Conservation (phyloP, 2,797 vertebrate species). For the Lates japonicus region DNA sequence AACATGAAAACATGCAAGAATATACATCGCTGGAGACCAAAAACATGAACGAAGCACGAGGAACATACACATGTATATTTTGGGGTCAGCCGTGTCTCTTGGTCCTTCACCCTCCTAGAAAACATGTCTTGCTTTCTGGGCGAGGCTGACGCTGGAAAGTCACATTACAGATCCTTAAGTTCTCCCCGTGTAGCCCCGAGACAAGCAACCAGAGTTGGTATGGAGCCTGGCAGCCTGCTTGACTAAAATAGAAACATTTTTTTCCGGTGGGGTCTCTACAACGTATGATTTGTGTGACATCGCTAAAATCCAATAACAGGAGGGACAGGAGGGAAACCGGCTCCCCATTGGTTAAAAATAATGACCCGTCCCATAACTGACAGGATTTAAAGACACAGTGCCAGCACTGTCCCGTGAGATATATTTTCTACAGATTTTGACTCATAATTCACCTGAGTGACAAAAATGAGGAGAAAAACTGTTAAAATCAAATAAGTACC, state of each 20-base stretch:
- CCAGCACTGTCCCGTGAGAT: background rate
- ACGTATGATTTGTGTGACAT: conserved; percentile 59
- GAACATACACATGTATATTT: conserved; percentile 86
- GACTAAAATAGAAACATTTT: conserved; percentile 71
- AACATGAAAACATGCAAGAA: conserved; percentile 22
- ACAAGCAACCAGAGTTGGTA: conserved; percentile 37
- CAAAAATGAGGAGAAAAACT: background rate
- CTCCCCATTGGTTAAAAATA: conserved; percentile 66
- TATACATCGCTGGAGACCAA: conserved; percentile 1
- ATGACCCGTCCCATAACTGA: conserved; percentile 9
- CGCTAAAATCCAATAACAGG: conserved; percentile 65
- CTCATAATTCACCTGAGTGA: background rate
- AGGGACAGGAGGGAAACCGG: conserved; percentile 19
- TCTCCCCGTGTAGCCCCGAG: conserved; percentile 50
- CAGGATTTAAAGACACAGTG: conserved; percentile 80
- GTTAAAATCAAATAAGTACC: background rate
- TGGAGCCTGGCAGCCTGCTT: conserved; percentile 42
- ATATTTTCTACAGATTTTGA: background rate
- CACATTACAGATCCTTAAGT: conserved; percentile 78
- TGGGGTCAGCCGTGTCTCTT: conserved; percentile 79
- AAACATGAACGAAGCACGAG: conserved; percentile 17
- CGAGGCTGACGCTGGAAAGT: conserved; percentile 63
- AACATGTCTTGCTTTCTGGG: conserved; percentile 84
- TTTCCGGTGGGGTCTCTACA: conserved; percentile 34
- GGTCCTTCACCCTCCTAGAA: conserved; percentile 83